Percentiles rank a stretch among this genome's conserved stretches.
These are phyloP conservation scores for Palythoa grandis DNA, from an alignment of 92 coral and sea anemone genomes.

Conservation along the genomic window DNA sequence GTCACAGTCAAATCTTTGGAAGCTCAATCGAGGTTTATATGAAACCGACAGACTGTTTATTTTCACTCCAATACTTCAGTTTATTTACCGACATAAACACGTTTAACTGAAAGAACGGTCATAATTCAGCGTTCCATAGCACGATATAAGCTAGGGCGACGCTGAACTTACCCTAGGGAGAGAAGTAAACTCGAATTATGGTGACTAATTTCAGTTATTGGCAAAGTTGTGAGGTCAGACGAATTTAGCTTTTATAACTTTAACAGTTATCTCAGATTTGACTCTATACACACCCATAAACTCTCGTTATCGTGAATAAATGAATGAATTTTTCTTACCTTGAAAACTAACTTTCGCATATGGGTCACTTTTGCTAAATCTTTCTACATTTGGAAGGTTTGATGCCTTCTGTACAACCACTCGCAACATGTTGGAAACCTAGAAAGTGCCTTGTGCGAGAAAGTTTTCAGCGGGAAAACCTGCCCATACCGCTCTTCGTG, in stretches of 20 bases:
- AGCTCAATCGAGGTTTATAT: neutral
- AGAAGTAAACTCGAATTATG: too few species aligned
- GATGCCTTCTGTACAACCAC: constrained; percentile 41
- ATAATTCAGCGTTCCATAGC: neutral
- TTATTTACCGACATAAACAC: neutral
- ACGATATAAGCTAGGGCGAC: neutral
- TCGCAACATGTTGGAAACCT: constrained; percentile 1
- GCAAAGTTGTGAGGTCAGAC: neutral
- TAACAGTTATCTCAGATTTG: neutral
- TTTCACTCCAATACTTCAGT: neutral
- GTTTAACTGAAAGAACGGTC: neutral
- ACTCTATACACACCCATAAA: constrained; percentile 25
- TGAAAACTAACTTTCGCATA: constrained; percentile 55
- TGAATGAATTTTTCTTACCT: constrained; percentile 47
- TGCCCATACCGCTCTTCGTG: neutral
- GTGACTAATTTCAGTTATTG: neutral
- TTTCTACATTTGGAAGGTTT: constrained; percentile 61
- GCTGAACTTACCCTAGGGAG: neutral
- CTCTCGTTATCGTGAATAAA: neutral
- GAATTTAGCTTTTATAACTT: neutral
- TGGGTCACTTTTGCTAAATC: constrained; percentile 66
- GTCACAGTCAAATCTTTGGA: neutral
- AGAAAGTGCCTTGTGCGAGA: neutral
- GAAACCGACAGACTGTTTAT: neutral
- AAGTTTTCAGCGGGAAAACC: neutral